Evolutionary conservation across 2,888 invertebrate genomes (phyloP), one percentile per base, ranked within the genome.

Genomic region (Clepsis dumicolana): DNA sequence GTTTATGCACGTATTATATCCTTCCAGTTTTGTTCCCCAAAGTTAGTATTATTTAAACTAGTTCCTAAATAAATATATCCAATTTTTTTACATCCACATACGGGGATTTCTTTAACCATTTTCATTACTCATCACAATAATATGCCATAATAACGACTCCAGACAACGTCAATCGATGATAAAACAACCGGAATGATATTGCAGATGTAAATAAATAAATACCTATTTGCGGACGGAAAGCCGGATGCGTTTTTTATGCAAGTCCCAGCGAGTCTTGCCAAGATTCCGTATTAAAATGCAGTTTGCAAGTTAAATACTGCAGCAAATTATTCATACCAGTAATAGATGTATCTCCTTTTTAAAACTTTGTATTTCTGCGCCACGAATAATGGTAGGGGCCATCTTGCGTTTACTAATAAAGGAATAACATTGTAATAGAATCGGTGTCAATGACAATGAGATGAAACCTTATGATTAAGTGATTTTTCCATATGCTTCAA

Each of bases 221-320:
- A 44, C 44, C 44, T 44, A 54, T 29, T 52, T 62, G 38, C 62
- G 21, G 27, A 27, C 54, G 56, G 50, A 50, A 67, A 67, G 67
- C 62, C 56, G 62, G 56, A 63, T 57, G 41, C 56, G 27, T 63
- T 67, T 67, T 48, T 67, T 67, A 67, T 63, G 67, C 67, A n/a
- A 56, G 67, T 56, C 48, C 62, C 67, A 57, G 67, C n/a, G 48
- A 67, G 56, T 50, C 62, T 62, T 67, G 67, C 67, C 67, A 67
- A 67, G 56, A 62, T 63, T 67, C 62, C 50, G 67, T 62, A 67
- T 67, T 66, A 56, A 66, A 66, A 66, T 62, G 66, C 66, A 66
- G 48, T 41, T 65, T 65, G 65, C 56, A 63, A 67, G 56, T 67
- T 61, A 67, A 56, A 67, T 62, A 63, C 44, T 12, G 29, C 56